Conservation (phyloP, 1,140 invertebrate species). For the Lineus longissimus region DNA sequence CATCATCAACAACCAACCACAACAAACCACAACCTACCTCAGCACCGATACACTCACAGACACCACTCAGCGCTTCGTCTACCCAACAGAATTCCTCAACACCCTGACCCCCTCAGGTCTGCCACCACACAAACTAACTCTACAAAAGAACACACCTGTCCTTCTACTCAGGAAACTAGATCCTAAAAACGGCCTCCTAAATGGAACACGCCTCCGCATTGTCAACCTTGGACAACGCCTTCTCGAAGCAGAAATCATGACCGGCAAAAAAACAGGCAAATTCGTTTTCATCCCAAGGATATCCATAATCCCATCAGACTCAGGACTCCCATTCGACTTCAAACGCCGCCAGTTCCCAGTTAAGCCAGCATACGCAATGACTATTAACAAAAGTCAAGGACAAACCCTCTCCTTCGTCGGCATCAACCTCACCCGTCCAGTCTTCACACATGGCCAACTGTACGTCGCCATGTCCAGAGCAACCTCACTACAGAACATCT, state of each 20-base stretch:
- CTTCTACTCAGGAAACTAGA: slow-evolving; percentile 52
- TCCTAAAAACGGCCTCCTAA: slow-evolving; percentile 32
- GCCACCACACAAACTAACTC: slow-evolving; percentile 45
- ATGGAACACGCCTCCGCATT: slow-evolving; percentile 49
- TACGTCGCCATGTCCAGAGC: slow-evolving; percentile 22
- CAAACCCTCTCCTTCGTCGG: slow-evolving; percentile 45
- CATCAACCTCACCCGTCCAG: slow-evolving; percentile 20
- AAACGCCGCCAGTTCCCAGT: slow-evolving; percentile 58
- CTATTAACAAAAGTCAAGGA: slow-evolving; percentile 61
- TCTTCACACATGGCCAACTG: slow-evolving; percentile 24
- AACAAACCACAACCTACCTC: background rate
- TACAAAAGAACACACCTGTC: slow-evolving; percentile 45
- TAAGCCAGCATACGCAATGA: slow-evolving; percentile 55
- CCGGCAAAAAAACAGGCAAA: slow-evolving; percentile 14
- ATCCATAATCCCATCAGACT: slow-evolving; percentile 22
- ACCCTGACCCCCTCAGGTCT: slow-evolving; percentile 37
- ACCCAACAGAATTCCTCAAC: slow-evolving; percentile 48
- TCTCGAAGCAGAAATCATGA: slow-evolving; percentile 25
- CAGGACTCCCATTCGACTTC: slow-evolving; percentile 44
- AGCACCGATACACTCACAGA: background rate
- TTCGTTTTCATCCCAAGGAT: slow-evolving; percentile 27
- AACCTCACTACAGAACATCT: too few relatives aligned
- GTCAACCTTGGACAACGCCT: slow-evolving; percentile 22
- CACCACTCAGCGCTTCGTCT: slow-evolving; percentile 17
- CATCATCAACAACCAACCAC: background rate